Base-by-base conservation (phyloP, 2,113 vertebrate species). In the Amphiprion ocellaris region DNA sequence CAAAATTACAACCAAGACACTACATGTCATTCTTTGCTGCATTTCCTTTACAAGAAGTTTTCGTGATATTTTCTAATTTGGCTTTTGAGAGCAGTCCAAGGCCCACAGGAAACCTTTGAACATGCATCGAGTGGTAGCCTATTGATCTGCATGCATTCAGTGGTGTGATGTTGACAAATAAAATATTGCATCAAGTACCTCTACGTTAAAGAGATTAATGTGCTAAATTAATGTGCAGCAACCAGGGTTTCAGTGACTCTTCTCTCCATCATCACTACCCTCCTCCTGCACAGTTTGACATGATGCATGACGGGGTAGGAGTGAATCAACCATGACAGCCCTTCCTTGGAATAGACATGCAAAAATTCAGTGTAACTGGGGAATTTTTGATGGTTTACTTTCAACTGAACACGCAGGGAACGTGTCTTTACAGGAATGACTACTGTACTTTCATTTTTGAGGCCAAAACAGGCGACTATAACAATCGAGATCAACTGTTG, bases 121-220 rank as follows among this genome's bases (percentile, higher is more conserved):
- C 37, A 37, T 33, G 50, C 11, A 1, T 52, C 41, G 11, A 56
- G 62, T 23, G 44, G 17, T 39, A 21, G 33, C 71, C 28, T 58
- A 41, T 67, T 71, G 60, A 81, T 75, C 61, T 64, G 28, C 23
- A 49, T 71, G 21, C 24, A 55, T 44, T 2, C 8, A 15, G 14
- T 44, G 41, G 41, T 1, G 19, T 33, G 26, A 61, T 65, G 47
- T n/a, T 71, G 24, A 77, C 28, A 37, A 52, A 58, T 71, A 15
- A 26, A 30, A 52, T 50, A 37, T 44, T 62, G 1, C 28, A 10
- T 2, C 30, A 23, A 24, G 4, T 24, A 9, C 49, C 30, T 55
- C 19, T 11, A 44, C 37, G 24, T 58, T 28, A 58, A 64, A 4
- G 2, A 14, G 17, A 69, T 74, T 47, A 63, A 19, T 62, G 11